Percentiles rank a stretch among this genome's conserved stretches.
phyloP scores from a whole-genome alignment of 2,797 vertebrate genomes.

The Erethizon dorsatum region DNA sequence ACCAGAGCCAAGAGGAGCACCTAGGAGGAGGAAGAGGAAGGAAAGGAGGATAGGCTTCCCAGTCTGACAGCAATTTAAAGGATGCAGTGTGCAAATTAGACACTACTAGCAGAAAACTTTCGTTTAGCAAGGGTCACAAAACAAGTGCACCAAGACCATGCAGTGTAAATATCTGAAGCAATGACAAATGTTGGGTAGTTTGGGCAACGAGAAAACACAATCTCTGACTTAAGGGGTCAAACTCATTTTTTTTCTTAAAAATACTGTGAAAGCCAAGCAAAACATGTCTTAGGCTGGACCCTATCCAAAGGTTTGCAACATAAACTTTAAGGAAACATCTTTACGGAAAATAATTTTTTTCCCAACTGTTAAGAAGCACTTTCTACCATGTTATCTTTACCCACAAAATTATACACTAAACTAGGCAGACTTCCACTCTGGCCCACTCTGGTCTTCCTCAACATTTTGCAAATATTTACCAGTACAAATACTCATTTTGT shows the following conservation, averaged over 20 bases:
- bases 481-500: slow-evolving; percentile 52
- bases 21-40: background rate
- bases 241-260: background rate
- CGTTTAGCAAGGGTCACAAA: slow-evolving; percentile 5
- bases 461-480: slow-evolving; percentile 46
- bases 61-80: background rate
- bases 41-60: background rate
- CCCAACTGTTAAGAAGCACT: slow-evolving; percentile 68
- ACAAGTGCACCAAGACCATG: background rate
- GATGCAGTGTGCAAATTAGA: background rate
- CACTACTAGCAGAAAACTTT: background rate
- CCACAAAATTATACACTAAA: slow-evolving; percentile 76
- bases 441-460: slow-evolving; percentile 48
- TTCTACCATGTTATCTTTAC: slow-evolving; percentile 69
- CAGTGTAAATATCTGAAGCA: background rate
- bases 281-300: slow-evolving; percentile 34
- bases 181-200: background rate
- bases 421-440: slow-evolving; percentile 66
- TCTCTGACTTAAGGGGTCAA: background rate
- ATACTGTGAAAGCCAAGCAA: slow-evolving; percentile 44
- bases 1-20: background rate
- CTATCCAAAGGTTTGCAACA: slow-evolving; percentile 22
- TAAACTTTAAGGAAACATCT: slow-evolving; percentile 70
- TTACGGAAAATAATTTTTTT: slow-evolving; percentile 22
- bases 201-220: background rate